Conservation (phyloP, 1,140 invertebrate species). For the Thrips palmi region DNA sequence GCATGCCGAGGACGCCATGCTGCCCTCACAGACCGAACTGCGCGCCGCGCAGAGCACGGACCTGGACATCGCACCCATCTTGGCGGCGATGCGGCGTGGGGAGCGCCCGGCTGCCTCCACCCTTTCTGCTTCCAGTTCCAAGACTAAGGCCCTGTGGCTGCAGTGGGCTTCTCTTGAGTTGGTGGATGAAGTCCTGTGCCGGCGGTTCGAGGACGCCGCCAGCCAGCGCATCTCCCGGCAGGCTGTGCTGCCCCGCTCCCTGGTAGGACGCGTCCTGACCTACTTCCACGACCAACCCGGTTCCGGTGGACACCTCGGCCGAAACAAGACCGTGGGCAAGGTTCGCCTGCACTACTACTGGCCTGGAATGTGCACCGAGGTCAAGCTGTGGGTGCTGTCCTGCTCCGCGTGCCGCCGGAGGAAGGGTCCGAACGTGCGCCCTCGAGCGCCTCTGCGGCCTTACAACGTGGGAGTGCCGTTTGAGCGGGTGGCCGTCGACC, state of each 20-base stretch:
- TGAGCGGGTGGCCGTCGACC: conserved; percentile 18
- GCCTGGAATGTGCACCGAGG: conserved; percentile 13
- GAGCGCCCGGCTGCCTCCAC: too few relatives aligned
- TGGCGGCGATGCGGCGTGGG: too few relatives aligned
- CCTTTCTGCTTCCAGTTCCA: too few relatives aligned
- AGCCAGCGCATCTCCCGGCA: not conserved
- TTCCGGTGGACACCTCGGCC: conserved; percentile 14
- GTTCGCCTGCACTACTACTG: conserved; percentile 13
- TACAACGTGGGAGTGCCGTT: conserved; percentile 13
- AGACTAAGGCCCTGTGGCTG: too few relatives aligned
- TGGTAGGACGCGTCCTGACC: not conserved
- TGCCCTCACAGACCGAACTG: too few relatives aligned
- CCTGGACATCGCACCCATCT: too few relatives aligned
- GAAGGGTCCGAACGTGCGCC: conserved; percentile 12
- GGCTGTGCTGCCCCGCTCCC: not conserved
- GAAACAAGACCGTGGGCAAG: conserved; percentile 10
- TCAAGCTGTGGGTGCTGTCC: conserved; percentile 11
- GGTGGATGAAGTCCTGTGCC: not conserved
- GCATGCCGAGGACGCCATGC: not conserved
- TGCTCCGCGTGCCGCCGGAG: conserved; percentile 13
- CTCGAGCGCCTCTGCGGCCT: conserved; percentile 5
- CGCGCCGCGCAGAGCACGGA: too few relatives aligned
- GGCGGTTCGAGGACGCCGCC: not conserved
- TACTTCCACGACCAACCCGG: conserved; percentile 10
- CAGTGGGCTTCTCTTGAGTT: too few relatives aligned